Evolutionary conservation across 2,113 vertebrate genomes (phyloP).

Genomic region (Cranoglanis bouderius): DNA sequence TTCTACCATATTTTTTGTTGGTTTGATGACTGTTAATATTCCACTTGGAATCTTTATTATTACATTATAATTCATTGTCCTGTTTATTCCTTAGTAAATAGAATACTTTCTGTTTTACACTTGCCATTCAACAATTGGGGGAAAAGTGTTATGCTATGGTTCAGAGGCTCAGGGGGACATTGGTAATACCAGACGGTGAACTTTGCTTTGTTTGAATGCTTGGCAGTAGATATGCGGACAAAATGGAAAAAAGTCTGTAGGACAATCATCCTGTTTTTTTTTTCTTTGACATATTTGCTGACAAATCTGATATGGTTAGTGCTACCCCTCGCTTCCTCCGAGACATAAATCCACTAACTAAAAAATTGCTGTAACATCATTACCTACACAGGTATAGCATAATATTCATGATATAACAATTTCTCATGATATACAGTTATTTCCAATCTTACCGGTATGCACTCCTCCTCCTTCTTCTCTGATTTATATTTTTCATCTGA

Average conservation of each 20-base stretch:
- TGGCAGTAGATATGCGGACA: not conserved
- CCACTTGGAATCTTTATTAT: not conserved
- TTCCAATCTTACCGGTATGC: not conserved
- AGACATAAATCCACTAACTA: not conserved
- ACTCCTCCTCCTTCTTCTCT: not conserved
- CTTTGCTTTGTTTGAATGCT: not conserved
- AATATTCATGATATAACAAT: not conserved
- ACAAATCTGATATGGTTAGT: not conserved
- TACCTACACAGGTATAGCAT: not conserved
- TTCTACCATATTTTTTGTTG: not conserved
- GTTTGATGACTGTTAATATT: not conserved
- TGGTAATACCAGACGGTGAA: not conserved
- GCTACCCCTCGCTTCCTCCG: not conserved
- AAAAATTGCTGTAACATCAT: not conserved
- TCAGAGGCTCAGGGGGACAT: not conserved
- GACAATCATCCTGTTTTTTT: not conserved
- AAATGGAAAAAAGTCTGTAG: not conserved
- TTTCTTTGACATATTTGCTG: not conserved
- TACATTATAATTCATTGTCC: not conserved
- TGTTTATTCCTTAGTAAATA: not conserved
- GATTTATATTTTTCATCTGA: not conserved
- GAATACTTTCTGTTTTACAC: not conserved
- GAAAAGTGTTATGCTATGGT: no score
- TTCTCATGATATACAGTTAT: not conserved
- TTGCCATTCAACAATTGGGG: not conserved